Base-by-base conservation (phyloP, 2,888 invertebrate species). In the Ectemnius lituratus region DNA sequence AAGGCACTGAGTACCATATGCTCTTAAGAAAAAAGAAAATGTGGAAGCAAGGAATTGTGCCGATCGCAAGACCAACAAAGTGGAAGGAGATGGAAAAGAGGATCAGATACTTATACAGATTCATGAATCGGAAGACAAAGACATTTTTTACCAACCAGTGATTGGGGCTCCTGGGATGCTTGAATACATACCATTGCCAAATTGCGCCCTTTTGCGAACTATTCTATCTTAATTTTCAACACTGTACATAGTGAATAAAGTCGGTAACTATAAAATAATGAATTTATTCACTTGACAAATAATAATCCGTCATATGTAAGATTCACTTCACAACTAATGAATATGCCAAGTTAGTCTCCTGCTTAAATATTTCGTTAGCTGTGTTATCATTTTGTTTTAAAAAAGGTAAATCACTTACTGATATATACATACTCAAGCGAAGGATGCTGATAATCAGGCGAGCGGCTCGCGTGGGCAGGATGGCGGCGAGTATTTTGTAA, bases 1-100 rank as follows among this genome's bases (percentile, higher is more conserved):
- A 93, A 16, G 98, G 97, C 0, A 96, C 96, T 88, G 98, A 98
- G 91, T 96, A 94, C 88, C 95, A 96, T 91, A 94, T 95, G 75
- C 91, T 96, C 65, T 86, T 97, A 14, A 92, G 97, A 61, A 97
- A 96, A 90, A 93, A 93, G 70, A 95, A 94, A 87, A 93, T 95
- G 90, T 73, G 67, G 67, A 13, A 14, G 5, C 8, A n/a, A 1
- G 85, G 85, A 88, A 89, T 90, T 6, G 93, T 93, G 76, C 94
- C 94, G 1, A 67, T 92, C 28, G 92, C 92, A 0, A 93, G 95
- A 73, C 97, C 97, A 1, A 95, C 95, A 0, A 96, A 95, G 88
- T 97, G 96, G 96, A 93, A 93, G 74, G 92, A 96, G 0, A 87
- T 97, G 76, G 91, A 95, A 57, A 96, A 95, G 85, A 92, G 97